phyloP scores from a whole-genome alignment of 2,888 invertebrate genomes.

The Hololepta plana region DNA sequence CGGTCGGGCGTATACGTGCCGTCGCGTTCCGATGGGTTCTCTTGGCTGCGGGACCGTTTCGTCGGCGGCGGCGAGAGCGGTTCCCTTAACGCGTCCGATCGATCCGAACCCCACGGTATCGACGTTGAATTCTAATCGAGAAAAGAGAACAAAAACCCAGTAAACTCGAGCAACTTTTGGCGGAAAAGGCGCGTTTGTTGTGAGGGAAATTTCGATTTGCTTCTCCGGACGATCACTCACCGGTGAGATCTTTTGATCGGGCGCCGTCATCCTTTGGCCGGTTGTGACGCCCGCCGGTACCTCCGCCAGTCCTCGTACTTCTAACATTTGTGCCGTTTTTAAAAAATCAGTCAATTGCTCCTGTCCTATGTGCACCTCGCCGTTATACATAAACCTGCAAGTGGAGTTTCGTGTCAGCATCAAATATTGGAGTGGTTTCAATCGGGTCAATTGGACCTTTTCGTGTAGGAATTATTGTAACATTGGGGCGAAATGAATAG shows the following conservation, averaged over 20 bases:
- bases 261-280: conserved; percentile 24
- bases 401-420: no score
- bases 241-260: conserved; percentile 49
- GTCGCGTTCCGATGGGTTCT: conserved; percentile 18
- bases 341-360: conserved; percentile 73
- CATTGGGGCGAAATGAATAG: no score
- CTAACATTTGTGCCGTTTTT: conserved; percentile 71
- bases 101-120: conserved; percentile 41
- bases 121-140: conserved; percentile 39
- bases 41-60: conserved; percentile 51
- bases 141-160: no score
- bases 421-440: no score
- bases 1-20: conserved; percentile 24
- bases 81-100: conserved; percentile 20
- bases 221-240: conserved; percentile 37
- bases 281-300: conserved; percentile 36
- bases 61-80: conserved; percentile 39
- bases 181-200: no score
- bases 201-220: no score
- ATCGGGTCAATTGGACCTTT: no score
- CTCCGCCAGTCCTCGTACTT: conserved; percentile 73
- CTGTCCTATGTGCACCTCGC: conserved; percentile 78
- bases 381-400: conserved; percentile 79
- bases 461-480: no score
- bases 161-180: no score